phyloP scores from a whole-genome alignment of 2,113 vertebrate species.

The Andinoacara biseriatus region DNA sequence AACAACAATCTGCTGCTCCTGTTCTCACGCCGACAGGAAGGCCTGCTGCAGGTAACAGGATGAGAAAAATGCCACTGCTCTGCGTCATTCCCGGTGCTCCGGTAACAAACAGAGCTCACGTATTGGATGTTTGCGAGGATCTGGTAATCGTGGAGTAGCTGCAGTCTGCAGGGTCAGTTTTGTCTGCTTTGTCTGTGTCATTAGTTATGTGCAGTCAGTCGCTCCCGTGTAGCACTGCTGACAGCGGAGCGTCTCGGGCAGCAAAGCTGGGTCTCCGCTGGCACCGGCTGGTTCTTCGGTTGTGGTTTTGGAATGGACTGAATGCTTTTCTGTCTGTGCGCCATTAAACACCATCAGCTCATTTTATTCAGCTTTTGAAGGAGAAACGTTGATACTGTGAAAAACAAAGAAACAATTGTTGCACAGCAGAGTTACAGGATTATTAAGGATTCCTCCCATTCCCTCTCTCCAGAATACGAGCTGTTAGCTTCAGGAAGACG shows the following conservation, averaged over 20 bases:
- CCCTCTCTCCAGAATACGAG: too few relatives aligned
- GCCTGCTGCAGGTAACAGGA: neutral
- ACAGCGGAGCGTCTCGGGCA: neutral
- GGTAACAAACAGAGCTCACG: neutral
- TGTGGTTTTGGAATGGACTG: too few relatives aligned
- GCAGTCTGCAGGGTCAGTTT: neutral
- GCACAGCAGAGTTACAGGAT: too few relatives aligned
- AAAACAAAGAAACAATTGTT: too few relatives aligned
- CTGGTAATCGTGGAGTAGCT: neutral
- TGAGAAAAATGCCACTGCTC: neutral
- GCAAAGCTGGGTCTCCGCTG: neutral
- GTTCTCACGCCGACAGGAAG: neutral
- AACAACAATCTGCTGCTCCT: neutral
- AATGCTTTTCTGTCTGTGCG: neutral
- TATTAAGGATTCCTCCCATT: too few relatives aligned
- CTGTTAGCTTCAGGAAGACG: too few relatives aligned
- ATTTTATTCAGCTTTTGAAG: neutral
- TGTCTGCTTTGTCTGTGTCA: neutral
- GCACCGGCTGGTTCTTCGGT: too few relatives aligned
- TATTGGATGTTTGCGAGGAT: neutral
- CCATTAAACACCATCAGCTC: neutral
- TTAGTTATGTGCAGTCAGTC: neutral
- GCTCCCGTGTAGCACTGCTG: neutral
- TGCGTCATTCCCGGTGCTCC: neutral
- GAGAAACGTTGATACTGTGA: neutral